Conservation (phyloP, 2,888 invertebrate genomes). For the Drosophila melanocephala region DNA sequence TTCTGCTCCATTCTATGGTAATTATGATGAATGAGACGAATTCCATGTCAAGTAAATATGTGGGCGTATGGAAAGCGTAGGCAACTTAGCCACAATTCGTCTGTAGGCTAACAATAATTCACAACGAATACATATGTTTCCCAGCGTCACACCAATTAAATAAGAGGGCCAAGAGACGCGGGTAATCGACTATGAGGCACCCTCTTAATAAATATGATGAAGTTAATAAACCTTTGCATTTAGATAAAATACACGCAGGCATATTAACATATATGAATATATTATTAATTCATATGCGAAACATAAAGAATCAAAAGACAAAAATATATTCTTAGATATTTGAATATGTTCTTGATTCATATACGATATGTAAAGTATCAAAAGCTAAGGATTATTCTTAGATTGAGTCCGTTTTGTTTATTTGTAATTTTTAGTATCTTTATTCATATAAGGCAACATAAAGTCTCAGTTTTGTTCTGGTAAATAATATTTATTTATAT, state of each 20-base stretch:
- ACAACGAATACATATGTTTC: constrained; percentile 38
- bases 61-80: no score
- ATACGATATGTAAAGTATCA: not conserved
- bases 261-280: not conserved
- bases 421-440: not conserved
- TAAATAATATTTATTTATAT: not conserved
- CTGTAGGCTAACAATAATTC: constrained; percentile 36
- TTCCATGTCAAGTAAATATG: constrained; percentile 32
- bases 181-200: not conserved
- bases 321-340: not conserved
- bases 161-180: not conserved
- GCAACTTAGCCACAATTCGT: not conserved
- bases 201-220: not conserved
- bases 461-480: not conserved
- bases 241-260: not conserved
- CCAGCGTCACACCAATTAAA: constrained; percentile 3
- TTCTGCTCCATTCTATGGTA: constrained; percentile 14
- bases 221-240: not conserved
- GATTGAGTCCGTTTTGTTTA: not conserved
- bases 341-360: no score
- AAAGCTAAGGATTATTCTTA: not conserved
- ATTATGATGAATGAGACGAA: constrained; percentile 63
- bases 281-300: not conserved
- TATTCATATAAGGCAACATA: not conserved
- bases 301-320: not conserved